Conservation (phyloP, 2,113 vertebrate species). For the Shinisaurus crocodilurus region DNA sequence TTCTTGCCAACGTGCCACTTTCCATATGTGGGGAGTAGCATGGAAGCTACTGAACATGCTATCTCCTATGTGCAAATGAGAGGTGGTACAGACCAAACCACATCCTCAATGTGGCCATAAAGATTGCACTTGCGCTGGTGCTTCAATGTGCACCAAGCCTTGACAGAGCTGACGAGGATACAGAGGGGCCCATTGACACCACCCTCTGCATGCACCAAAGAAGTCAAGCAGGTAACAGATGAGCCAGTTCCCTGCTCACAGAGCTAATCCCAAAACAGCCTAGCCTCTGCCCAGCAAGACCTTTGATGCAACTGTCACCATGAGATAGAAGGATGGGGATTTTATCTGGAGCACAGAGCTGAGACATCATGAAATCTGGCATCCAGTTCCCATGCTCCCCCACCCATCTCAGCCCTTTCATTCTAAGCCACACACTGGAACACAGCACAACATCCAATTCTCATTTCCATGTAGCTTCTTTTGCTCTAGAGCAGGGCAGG, state of each 20-base stretch:
- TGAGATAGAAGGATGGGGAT: background rate
- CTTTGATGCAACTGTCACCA: background rate
- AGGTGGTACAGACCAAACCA: background rate
- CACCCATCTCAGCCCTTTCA: background rate
- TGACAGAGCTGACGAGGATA: background rate
- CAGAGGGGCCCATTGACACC: background rate
- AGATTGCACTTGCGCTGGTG: background rate
- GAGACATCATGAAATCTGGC: background rate
- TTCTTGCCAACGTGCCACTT: background rate
- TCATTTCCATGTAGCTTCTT: background rate
- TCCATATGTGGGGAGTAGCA: background rate
- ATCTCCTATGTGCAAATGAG: background rate
- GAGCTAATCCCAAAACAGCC: accelerated
- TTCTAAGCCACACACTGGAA: background rate
- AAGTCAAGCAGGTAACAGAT: background rate
- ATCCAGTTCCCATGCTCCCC: background rate
- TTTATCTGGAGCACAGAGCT: background rate
- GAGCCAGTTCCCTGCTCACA: background rate
- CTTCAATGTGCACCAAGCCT: background rate
- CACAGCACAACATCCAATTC: background rate
- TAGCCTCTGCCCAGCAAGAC: accelerated
- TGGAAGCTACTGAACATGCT: background rate
- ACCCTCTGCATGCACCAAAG: background rate
- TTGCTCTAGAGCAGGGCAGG: background rate
- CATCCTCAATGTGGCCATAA: background rate